Evolutionary conservation across 1,140 invertebrate genomes (phyloP).

Genomic region (Camponotus floridanus): DNA sequence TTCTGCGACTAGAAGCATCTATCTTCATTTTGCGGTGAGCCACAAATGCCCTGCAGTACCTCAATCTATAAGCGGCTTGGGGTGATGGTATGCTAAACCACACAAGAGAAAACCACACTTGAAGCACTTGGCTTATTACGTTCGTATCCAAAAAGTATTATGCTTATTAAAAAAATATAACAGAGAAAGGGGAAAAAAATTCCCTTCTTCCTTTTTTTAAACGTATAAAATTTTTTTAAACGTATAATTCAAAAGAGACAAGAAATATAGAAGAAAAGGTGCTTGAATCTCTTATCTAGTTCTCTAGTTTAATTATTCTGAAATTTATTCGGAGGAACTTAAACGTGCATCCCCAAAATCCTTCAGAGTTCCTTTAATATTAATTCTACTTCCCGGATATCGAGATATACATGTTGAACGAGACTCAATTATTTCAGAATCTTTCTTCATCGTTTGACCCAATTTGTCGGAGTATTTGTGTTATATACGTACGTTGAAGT

Average conservation of each 20-base stretch:
- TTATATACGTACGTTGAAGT: conserved; percentile 9
- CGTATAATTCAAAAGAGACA: background rate
- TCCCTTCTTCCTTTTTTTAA: background rate
- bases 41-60: conserved; percentile 30
- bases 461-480: conserved; percentile 40
- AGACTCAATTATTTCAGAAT: conserved; percentile 46
- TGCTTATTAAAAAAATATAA: background rate
- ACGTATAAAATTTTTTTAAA: background rate
- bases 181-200: background rate
- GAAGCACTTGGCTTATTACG: conserved; percentile 20
- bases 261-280: background rate
- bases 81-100: conserved; percentile 31
- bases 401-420: background rate
- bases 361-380: background rate
- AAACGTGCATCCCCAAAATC: too few relatives aligned
- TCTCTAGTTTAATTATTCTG: background rate
- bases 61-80: conserved; percentile 51
- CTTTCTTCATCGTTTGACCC: background rate
- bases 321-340: background rate
- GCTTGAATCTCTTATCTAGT: background rate
- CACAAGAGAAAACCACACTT: conserved; percentile 26
- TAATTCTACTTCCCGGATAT: background rate
- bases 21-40: conserved; percentile 46
- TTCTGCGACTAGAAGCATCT: background rate
- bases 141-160: conserved; percentile 15